Percentiles rank a stretch among this genome's conserved stretches.
These are phyloP conservation scores for Yoshiicerus persimilis DNA, from an alignment of 1,140 invertebrate genomes.

Conservation along the genomic window DNA sequence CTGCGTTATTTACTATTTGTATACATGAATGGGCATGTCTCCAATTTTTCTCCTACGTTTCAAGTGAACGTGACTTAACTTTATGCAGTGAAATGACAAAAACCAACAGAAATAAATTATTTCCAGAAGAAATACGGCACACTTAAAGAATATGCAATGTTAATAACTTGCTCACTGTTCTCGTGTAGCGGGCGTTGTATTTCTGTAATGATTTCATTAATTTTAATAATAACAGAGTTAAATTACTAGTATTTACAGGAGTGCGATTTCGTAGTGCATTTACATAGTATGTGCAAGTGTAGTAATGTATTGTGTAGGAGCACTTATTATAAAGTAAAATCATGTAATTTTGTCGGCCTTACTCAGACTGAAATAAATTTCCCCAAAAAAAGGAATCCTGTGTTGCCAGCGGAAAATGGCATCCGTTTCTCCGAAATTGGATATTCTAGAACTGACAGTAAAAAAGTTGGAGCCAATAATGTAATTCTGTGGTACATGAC, in stretches of 20 bases:
- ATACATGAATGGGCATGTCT: no score
- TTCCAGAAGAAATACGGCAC: no score
- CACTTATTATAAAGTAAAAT: not conserved
- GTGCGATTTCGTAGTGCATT: not conserved
- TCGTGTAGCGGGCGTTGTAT: not conserved
- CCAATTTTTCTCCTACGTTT: no score
- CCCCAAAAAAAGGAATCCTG: not conserved
- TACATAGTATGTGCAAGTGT: not conserved
- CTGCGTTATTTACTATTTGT: no score
- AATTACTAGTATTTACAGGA: not conserved
- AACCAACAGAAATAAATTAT: no score
- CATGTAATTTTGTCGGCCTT: not conserved
- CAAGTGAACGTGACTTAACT: no score
- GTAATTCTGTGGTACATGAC: not conserved
- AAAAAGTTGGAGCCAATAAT: not conserved
- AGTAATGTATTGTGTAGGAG: not conserved
- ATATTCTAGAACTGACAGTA: not conserved
- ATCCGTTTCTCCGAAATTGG: not conserved
- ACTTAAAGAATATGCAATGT: not conserved
- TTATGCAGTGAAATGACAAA: no score
- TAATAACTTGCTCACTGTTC: not conserved
- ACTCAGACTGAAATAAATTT: not conserved
- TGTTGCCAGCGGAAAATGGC: not conserved
- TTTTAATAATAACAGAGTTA: not conserved
- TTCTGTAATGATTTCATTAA: not conserved